These are phyloP conservation scores for Eulemur coronatus DNA, from an alignment of 2,797 vertebrate genomes.

Conservation along the genomic window DNA sequence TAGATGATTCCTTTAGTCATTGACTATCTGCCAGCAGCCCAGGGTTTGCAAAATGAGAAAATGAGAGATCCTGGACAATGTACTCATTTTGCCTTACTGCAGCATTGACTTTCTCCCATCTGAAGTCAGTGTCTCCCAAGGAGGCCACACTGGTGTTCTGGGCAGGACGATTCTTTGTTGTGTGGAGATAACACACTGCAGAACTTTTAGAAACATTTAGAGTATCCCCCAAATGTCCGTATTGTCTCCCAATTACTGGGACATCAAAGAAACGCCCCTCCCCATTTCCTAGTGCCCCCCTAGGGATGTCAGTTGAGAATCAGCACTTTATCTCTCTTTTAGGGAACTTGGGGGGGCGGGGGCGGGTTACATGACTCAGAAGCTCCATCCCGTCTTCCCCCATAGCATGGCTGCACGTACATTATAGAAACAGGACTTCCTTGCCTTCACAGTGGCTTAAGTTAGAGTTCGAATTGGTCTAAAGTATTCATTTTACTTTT, in stretches of 20 bases:
- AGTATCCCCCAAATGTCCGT: not conserved
- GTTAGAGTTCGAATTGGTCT: not conserved
- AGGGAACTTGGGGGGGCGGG: not conserved
- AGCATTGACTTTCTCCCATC: not conserved
- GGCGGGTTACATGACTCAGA: not conserved
- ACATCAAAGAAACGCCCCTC: not conserved
- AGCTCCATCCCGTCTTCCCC: not conserved
- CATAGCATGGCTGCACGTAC: accelerated
- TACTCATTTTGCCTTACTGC: not conserved
- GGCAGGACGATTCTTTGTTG: not conserved
- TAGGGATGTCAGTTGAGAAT: not conserved
- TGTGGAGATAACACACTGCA: not conserved
- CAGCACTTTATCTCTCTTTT: not conserved
- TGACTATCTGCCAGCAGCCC: not conserved
- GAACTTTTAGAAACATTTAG: not conserved
- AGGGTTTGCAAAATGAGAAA: conserved; percentile 5
- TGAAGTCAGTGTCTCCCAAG: not conserved
- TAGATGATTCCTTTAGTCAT: not conserved
- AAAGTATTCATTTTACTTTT: not conserved
- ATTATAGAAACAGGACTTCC: not conserved
- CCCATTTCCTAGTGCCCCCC: not conserved
- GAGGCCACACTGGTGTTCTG: not conserved
- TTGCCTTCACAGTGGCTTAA: not conserved
- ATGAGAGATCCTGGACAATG: not conserved
- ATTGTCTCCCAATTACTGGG: not conserved